These are phyloP conservation scores for Xenopus borealis DNA, from an alignment of 2,113 vertebrate species.

Conservation along the genomic window DNA sequence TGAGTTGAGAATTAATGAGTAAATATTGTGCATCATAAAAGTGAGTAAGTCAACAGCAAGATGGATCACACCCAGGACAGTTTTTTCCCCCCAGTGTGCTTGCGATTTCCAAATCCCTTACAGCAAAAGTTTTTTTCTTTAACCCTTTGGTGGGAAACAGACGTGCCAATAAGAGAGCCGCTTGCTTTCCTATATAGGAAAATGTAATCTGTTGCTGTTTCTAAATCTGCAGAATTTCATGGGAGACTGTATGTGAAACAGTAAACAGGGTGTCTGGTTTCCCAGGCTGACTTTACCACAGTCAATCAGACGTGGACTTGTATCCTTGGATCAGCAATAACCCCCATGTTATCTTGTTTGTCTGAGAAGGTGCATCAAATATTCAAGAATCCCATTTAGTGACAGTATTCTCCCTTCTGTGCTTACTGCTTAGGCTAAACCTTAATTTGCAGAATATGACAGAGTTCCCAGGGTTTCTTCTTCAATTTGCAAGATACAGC, in stretches of 20 bases:
- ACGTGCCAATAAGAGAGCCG: not conserved
- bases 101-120: not conserved
- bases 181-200: not conserved
- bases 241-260: constrained; percentile 11
- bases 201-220: constrained; percentile 22
- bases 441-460: too few species aligned
- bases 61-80: constrained; percentile 36
- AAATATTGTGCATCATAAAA: constrained; percentile 44
- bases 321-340: not conserved
- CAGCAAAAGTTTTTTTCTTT: not conserved
- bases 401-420: too few species aligned
- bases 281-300: constrained; percentile 9
- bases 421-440: too few species aligned
- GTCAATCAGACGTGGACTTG: not conserved
- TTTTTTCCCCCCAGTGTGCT: constrained; percentile 33
- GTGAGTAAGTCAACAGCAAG: constrained; percentile 34
- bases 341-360: not conserved
- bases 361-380: not conserved
- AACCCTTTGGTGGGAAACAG: not conserved
- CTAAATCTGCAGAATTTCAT: constrained; percentile 15
- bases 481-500: too few species aligned
- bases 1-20: constrained; percentile 36
- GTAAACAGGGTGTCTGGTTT: constrained; percentile 18
- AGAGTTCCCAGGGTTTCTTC: too few species aligned
- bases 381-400: too few species aligned